Evolutionary conservation across 2,797 vertebrate species (phyloP).

Genomic region (Manis pentadactyla): DNA sequence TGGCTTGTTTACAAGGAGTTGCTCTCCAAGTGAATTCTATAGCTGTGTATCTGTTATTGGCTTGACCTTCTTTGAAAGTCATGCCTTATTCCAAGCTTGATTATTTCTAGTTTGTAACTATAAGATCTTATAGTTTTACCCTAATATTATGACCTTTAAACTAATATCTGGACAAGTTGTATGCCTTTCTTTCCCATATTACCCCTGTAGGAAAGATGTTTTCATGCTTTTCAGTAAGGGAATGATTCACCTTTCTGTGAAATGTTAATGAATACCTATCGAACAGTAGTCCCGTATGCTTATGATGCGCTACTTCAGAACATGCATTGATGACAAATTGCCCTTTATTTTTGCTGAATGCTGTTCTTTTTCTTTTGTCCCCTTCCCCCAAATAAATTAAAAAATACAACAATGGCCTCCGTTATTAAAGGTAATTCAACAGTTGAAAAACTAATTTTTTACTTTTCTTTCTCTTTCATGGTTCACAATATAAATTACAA

Average conservation of each 20-base stretch:
- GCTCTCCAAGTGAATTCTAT: conserved; percentile 55
- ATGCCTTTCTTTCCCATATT: background rate
- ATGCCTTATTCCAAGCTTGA: conserved; percentile 19
- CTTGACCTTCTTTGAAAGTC: background rate
- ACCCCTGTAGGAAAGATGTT: background rate
- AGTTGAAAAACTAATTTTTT: conserved; percentile 71
- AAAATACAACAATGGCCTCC: background rate
- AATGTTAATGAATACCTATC: conserved; percentile 25
- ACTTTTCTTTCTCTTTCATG: conserved; percentile 71
- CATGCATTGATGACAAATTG: background rate
- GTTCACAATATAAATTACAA: conserved; percentile 79
- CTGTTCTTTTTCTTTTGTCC: conserved; percentile 23
- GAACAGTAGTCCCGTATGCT: background rate
- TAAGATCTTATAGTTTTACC: conserved; percentile 23
- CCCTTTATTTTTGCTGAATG: conserved; percentile 36
- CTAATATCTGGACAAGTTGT: background rate
- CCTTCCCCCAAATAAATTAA: background rate
- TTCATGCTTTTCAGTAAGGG: background rate
- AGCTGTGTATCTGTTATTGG: background rate
- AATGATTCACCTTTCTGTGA: conserved; percentile 42
- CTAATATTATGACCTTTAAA: conserved; percentile 4
- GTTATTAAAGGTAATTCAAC: conserved; percentile 76
- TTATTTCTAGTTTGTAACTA: conserved; percentile 34
- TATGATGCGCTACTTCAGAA: background rate
- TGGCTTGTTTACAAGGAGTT: conserved; percentile 29